Evolutionary conservation across 2,113 vertebrate species (phyloP).

Genomic region (Cyrtonyx montezumae): DNA sequence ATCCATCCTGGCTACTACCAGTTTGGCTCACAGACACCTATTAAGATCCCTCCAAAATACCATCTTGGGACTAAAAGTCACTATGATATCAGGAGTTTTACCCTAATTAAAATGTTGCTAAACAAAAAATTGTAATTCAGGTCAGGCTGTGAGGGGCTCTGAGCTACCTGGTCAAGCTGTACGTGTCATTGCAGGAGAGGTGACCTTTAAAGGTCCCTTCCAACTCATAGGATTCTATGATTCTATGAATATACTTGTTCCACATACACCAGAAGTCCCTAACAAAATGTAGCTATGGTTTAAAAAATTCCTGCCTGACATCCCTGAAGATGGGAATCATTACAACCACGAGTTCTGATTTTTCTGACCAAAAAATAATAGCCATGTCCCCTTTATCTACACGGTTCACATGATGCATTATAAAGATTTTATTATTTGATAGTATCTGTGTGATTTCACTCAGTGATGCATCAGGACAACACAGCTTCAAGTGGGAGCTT

Average conservation of each 20-base stretch:
- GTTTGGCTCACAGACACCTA: not conserved
- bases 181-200: no score
- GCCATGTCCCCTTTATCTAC: not conserved
- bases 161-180: no score
- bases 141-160: no score
- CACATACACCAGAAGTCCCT: not conserved
- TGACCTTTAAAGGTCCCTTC: no score
- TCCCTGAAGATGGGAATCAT: not conserved
- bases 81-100: not conserved
- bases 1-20: not conserved
- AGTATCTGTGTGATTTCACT: not conserved
- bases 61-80: not conserved
- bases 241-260: not conserved
- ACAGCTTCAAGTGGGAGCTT: not conserved
- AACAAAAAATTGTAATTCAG: not conserved
- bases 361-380: slow-evolving; percentile 14
- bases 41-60: not conserved
- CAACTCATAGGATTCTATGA: no score
- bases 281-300: not conserved
- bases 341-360: not conserved
- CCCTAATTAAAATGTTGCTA: not conserved
- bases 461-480: slow-evolving; percentile 24
- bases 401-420: not conserved
- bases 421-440: slow-evolving; percentile 63
- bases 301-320: not conserved